These are phyloP conservation scores for Panthera tigris DNA, from an alignment of 2,113 vertebrate species.

Conservation along the genomic window DNA sequence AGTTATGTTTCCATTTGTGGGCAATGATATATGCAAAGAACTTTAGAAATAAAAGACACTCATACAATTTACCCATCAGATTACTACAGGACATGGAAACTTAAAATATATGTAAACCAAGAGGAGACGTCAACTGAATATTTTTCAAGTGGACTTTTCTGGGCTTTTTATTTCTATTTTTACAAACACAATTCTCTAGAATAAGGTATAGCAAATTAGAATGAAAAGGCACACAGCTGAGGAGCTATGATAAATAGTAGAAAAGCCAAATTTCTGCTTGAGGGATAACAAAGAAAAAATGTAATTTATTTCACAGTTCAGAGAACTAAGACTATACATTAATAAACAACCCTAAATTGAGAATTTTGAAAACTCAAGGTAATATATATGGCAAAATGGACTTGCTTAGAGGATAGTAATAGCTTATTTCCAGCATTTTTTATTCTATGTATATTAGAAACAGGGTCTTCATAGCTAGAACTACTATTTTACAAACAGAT, in stretches of 20 bases:
- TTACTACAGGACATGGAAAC: slow-evolving; percentile 39
- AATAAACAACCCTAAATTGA: slow-evolving; percentile 23
- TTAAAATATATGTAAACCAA: slow-evolving; percentile 17
- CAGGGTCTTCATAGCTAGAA: background rate
- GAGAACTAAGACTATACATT: background rate
- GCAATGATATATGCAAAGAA: background rate
- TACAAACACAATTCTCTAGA: background rate
- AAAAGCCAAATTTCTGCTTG: slow-evolving; percentile 45
- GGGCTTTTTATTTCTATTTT: background rate
- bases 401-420: background rate
- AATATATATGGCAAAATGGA: background rate
- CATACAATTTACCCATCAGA: background rate
- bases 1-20: background rate
- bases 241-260: background rate
- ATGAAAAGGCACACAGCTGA: background rate
- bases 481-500: background rate
- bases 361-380: slow-evolving; percentile 8
- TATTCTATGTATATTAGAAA: background rate
- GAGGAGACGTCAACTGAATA: background rate
- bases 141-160: slow-evolving; percentile 16
- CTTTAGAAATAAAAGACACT: background rate
- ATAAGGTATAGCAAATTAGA: slow-evolving; percentile 32
- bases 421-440: background rate
- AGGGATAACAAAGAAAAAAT: slow-evolving; percentile 44
- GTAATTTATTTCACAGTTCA: slow-evolving; percentile 46